phyloP scores from a whole-genome alignment of 2,888 invertebrate species.

The Spodoptera picta region DNA sequence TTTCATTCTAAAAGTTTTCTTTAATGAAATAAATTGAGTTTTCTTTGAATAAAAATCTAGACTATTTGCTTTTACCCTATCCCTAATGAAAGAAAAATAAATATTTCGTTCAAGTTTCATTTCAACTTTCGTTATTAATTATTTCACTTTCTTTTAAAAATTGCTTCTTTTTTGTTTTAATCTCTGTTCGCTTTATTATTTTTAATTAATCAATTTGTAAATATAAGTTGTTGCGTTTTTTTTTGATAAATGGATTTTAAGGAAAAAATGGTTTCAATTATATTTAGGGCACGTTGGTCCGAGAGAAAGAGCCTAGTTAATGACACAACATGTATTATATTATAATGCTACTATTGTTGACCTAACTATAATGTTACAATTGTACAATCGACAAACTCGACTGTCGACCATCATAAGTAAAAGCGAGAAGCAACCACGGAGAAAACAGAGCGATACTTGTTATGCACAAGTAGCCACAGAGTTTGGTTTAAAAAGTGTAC shows the following conservation, averaged over 20 bases:
- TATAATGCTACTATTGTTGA: too few species aligned
- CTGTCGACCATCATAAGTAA: too few species aligned
- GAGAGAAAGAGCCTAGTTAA: too few species aligned
- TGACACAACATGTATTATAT: too few species aligned
- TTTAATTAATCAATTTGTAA: slow-evolving; percentile 8
- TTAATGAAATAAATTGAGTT: background rate
- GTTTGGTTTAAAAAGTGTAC: too few species aligned
- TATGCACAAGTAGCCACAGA: too few species aligned
- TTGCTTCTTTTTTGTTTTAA: background rate
- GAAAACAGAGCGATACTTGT: too few species aligned
- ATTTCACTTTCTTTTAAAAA: slow-evolving; percentile 6
- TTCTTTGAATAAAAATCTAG: slow-evolving; percentile 7
- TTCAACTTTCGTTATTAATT: slow-evolving; percentile 19
- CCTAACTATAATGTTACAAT: too few species aligned
- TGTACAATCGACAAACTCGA: too few species aligned
- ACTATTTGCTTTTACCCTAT: slow-evolving; percentile 12
- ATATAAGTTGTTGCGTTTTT: background rate
- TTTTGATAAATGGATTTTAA: background rate
- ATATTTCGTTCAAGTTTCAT: slow-evolving; percentile 17
- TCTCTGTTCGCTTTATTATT: slow-evolving; percentile 9
- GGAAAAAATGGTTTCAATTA: too few species aligned
- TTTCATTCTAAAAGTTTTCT: background rate
- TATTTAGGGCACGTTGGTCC: too few species aligned
- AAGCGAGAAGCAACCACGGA: too few species aligned
- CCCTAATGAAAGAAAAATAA: slow-evolving; percentile 39